Conservation (phyloP, 2,797 vertebrate species). For the Gymnoscopelus braueri region DNA sequence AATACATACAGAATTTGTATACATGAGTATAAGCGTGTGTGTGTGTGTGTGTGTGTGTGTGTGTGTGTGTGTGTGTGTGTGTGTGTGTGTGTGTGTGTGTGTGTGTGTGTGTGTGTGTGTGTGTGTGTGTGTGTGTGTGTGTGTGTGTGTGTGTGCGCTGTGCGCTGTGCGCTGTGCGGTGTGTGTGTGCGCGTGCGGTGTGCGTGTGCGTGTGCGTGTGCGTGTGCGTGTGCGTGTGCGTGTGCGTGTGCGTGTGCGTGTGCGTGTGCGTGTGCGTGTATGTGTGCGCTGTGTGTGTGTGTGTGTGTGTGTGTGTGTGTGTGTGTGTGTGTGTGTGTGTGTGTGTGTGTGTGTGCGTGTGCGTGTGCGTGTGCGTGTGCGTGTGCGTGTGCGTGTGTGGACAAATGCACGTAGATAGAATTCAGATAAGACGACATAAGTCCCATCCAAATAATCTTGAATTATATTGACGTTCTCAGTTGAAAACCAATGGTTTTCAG, state of each 20-base stretch:
- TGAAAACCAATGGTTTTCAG: not conserved
- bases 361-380: too few species aligned
- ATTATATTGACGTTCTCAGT: not conserved
- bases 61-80: not conserved
- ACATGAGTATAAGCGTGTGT: constrained; percentile 22
- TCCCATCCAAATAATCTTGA: not conserved
- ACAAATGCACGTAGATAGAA: not conserved
- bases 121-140: constrained; percentile 25
- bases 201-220: constrained; percentile 8
- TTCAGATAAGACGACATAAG: not conserved
- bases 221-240: constrained; percentile 23
- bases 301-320: constrained; percentile 20
- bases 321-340: constrained; percentile 14
- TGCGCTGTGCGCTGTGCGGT: too few species aligned
- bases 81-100: not conserved
- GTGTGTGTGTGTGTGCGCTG: not conserved
- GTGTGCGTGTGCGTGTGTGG: too few species aligned
- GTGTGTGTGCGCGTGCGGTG: constrained; percentile 22
- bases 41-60: constrained; percentile 14
- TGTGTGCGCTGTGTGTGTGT: not conserved
- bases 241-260: constrained; percentile 3
- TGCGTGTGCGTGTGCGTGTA: constrained; percentile 25
- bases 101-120: constrained; percentile 1
- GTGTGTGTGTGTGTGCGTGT: constrained; percentile 14
- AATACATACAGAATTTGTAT: constrained; percentile 19